Evolutionary conservation across 2,888 invertebrate species (phyloP).

Genomic region (Drosophila picticornis): DNA sequence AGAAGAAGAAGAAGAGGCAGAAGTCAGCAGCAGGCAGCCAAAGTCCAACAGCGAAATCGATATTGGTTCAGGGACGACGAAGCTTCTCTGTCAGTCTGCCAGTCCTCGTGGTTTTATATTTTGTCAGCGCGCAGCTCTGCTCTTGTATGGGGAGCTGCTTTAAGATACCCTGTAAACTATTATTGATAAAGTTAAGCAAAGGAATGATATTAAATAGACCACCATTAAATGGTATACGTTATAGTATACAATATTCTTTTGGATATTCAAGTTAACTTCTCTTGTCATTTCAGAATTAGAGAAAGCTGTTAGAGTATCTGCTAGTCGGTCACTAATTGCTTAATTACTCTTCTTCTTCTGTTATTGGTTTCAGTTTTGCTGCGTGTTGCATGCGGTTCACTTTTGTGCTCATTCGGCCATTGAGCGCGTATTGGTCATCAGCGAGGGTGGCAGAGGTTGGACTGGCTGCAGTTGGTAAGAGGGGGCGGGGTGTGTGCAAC

Average conservation of each 20-base stretch:
- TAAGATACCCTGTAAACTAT: slow-evolving; percentile 9
- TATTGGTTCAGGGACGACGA: slow-evolving; percentile 76
- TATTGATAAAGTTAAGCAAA: neutral
- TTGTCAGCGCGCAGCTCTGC: slow-evolving; percentile 24
- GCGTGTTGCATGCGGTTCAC: slow-evolving; percentile 59
- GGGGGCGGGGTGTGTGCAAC: slow-evolving; percentile 8
- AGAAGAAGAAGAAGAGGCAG: slow-evolving; percentile 25
- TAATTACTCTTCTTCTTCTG: slow-evolving; percentile 8
- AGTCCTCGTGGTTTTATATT: slow-evolving; percentile 9
- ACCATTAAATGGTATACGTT: neutral
- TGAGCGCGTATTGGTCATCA: slow-evolving; percentile 44
- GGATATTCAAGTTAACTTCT: neutral
- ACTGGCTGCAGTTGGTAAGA: neutral
- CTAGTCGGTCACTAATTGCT: neutral
- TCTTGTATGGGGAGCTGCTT: neutral
- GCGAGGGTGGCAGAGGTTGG: slow-evolving; percentile 10
- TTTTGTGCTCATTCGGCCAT: slow-evolving; percentile 70
- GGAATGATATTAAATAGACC: neutral
- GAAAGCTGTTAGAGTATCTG: neutral
- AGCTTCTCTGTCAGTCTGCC: slow-evolving; percentile 39
- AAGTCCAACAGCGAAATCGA: slow-evolving; percentile 76
- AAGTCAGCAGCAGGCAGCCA: slow-evolving; percentile 33
- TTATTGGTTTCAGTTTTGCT: slow-evolving; percentile 34
- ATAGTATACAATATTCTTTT: too few species aligned
- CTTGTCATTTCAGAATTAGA: accelerated